Evolutionary conservation across 2,113 vertebrate species (phyloP).

Genomic region (Vidua chalybeata): DNA sequence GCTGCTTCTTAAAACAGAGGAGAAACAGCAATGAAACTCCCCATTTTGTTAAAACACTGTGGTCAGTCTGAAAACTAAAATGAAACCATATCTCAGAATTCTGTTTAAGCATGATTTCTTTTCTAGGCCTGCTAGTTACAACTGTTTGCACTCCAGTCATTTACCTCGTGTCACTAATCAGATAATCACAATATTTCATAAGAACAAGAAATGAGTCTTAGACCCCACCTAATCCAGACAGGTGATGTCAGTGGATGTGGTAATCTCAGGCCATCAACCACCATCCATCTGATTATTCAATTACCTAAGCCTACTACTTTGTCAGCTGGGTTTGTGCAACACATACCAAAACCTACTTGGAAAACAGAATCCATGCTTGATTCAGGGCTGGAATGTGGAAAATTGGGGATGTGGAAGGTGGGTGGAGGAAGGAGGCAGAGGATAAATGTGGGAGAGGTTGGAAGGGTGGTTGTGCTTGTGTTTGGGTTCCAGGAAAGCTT

Average conservation of each 20-base stretch:
- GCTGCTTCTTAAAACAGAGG: not conserved
- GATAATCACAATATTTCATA: not conserved
- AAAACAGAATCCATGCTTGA: not conserved
- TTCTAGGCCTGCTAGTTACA: not conserved
- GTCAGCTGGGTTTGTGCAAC: not conserved
- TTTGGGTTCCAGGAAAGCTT: not conserved
- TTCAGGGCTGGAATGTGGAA: not conserved
- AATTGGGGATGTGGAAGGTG: not conserved
- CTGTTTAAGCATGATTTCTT: not conserved
- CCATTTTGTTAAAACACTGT: not conserved
- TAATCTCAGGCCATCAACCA: conserved; percentile 11
- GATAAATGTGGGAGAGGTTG: not conserved
- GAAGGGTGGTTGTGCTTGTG: not conserved
- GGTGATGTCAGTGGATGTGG: conserved; percentile 42
- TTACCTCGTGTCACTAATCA: conserved; percentile 1
- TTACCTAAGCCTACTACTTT: not conserved
- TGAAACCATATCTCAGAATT: not conserved
- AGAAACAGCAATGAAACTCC: not conserved
- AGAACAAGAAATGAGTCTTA: not conserved
- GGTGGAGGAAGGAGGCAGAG: not conserved
- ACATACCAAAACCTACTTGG: not conserved
- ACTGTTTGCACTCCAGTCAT: not conserved
- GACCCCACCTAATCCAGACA: conserved; percentile 35
- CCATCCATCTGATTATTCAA: conserved; percentile 13
- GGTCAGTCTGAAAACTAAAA: not conserved